Conservation (phyloP, 2,797 vertebrate species). For the Corythornis leucogaster region DNA sequence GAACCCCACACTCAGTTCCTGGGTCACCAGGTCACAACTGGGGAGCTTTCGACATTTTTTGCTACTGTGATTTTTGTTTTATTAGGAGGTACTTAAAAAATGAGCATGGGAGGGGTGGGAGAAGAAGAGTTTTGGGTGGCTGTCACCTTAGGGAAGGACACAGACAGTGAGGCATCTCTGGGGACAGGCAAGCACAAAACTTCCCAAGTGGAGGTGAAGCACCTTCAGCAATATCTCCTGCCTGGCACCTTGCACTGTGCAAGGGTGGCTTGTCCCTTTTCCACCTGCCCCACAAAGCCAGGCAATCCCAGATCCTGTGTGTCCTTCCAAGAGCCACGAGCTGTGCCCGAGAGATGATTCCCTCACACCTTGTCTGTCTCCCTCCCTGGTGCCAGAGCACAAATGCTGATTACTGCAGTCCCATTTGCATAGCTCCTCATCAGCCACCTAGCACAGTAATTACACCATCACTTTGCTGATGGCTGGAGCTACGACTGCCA, state of each 20-base stretch:
- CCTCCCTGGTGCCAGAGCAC: background rate
- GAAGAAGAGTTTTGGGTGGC: background rate
- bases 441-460: constrained; percentile 35
- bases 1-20: background rate
- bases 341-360: background rate
- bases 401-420: background rate
- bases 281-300: background rate
- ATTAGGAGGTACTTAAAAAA: background rate
- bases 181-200: background rate
- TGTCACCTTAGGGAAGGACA: background rate
- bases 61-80: background rate
- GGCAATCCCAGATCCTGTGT: background rate
- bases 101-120: background rate
- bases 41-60: background rate
- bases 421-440: constrained; percentile 16
- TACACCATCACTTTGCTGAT: background rate
- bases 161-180: background rate
- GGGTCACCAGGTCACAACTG: rapidly evolving
- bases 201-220: background rate
- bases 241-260: background rate
- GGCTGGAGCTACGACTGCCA: background rate
- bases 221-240: background rate
- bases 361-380: background rate
- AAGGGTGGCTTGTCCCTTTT: background rate
- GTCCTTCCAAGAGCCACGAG: background rate